Percentiles rank a stretch among this genome's conserved stretches.
Evolutionary conservation across 2,888 invertebrate species (phyloP).

Genomic region (Trichogramma dendrolimi): DNA sequence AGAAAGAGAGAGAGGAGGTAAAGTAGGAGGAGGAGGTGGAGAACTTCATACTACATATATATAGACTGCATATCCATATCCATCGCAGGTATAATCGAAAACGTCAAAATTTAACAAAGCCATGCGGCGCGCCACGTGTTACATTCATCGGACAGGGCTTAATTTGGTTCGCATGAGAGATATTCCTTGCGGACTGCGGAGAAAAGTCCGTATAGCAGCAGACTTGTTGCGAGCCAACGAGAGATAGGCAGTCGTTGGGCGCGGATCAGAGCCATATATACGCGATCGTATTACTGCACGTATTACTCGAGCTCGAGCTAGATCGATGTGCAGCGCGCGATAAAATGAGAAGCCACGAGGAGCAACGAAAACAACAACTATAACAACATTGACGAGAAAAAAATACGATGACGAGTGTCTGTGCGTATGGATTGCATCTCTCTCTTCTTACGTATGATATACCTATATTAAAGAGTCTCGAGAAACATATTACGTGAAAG

Average conservation of each 20-base stretch:
- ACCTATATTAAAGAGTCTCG: too few species aligned
- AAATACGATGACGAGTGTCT: too few species aligned
- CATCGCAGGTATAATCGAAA: constrained; percentile 43
- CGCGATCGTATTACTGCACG: constrained; percentile 11
- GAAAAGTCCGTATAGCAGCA: constrained; percentile 29
- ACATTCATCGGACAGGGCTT: constrained; percentile 52
- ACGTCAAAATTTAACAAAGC: constrained; percentile 48
- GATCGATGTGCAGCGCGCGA: neutral
- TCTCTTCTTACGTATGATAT: too few species aligned
- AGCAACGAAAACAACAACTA: too few species aligned
- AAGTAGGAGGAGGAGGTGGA: neutral
- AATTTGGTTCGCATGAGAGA: constrained; percentile 48
- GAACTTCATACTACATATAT: too few species aligned
- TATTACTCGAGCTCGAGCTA: constrained; percentile 38
- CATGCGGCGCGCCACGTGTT: constrained; percentile 43
- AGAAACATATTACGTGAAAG: too few species aligned
- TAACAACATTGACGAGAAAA: too few species aligned
- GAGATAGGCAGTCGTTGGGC: too few species aligned
- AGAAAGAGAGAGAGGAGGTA: neutral
- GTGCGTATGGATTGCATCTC: too few species aligned
- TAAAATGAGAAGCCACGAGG: neutral
- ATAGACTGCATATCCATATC: neutral
- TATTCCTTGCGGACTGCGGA: constrained; percentile 30
- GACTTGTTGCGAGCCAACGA: constrained; percentile 3
- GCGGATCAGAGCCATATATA: too few species aligned